Percentiles rank a stretch among this genome's conserved stretches.
Conservation (phyloP, 2,113 vertebrate genomes). For the Ailuropoda melanoleuca region DNA sequence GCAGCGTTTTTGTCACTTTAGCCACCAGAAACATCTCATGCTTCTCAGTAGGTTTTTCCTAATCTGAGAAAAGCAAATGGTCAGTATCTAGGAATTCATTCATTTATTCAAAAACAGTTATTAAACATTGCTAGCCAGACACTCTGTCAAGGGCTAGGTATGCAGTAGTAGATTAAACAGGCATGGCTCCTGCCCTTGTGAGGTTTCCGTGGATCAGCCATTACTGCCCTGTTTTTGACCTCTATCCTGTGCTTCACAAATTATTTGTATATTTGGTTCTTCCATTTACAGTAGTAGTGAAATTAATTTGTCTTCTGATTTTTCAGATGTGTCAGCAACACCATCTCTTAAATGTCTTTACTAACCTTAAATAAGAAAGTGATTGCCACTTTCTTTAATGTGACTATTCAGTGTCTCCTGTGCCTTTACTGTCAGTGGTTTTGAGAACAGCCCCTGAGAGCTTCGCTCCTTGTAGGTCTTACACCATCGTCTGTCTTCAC, state of each 20-base stretch:
- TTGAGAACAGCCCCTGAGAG: neutral
- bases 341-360: constrained; percentile 13
- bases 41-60: neutral
- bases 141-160: neutral
- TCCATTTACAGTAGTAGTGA: constrained; percentile 18
- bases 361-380: constrained; percentile 46
- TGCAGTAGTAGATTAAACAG: neutral
- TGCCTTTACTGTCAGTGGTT: constrained; percentile 11
- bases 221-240: neutral
- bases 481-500: constrained; percentile 53
- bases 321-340: constrained; percentile 53
- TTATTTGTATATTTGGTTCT: constrained; percentile 47
- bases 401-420: neutral
- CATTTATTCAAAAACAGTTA: constrained; percentile 14
- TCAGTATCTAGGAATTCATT: neutral
- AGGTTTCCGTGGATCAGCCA: neutral
- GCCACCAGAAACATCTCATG: neutral
- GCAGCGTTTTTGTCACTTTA: neutral
- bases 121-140: neutral
- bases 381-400: constrained; percentile 57
- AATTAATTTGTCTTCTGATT: constrained; percentile 62
- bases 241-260: constrained; percentile 12
- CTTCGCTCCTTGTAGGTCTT: constrained; percentile 49
- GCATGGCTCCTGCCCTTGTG: neutral
- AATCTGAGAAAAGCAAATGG: neutral